phyloP scores from a whole-genome alignment of 2,113 vertebrate genomes.

The Hippocampus barbouri region DNA sequence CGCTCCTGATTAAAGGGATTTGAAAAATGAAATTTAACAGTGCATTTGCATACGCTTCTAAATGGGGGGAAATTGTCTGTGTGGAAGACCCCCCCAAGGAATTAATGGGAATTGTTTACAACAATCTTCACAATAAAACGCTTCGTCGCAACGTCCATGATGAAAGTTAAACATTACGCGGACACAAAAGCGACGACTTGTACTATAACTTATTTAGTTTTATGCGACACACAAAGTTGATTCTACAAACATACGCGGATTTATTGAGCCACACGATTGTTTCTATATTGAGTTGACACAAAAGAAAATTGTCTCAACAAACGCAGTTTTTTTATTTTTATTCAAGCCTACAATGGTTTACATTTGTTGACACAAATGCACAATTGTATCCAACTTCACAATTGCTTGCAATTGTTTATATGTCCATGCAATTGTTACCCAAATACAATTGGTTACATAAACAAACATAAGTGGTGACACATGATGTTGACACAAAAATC shows the following conservation, averaged over 20 bases:
- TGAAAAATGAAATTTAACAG: constrained; percentile 91
- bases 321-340: too few species aligned
- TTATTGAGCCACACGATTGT: background rate
- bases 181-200: background rate
- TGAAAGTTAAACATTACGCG: background rate
- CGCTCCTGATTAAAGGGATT: constrained; percentile 95
- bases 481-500: too few species aligned
- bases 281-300: background rate
- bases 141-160: background rate
- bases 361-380: too few species aligned
- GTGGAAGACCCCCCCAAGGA: background rate
- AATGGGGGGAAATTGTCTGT: constrained; percentile 56
- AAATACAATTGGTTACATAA: too few species aligned
- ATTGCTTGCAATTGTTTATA: too few species aligned
- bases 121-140: background rate
- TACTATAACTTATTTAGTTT: background rate
- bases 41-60: constrained; percentile 78
- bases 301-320: too few species aligned
- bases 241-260: too few species aligned
- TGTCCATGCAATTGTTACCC: too few species aligned
- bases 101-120: background rate
- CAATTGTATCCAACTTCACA: too few species aligned
- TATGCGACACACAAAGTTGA: too few species aligned
- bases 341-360: too few species aligned
- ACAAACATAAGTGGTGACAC: too few species aligned